Conservation (phyloP, 2,888 invertebrate species). For the Lepidochitona cinerea region DNA sequence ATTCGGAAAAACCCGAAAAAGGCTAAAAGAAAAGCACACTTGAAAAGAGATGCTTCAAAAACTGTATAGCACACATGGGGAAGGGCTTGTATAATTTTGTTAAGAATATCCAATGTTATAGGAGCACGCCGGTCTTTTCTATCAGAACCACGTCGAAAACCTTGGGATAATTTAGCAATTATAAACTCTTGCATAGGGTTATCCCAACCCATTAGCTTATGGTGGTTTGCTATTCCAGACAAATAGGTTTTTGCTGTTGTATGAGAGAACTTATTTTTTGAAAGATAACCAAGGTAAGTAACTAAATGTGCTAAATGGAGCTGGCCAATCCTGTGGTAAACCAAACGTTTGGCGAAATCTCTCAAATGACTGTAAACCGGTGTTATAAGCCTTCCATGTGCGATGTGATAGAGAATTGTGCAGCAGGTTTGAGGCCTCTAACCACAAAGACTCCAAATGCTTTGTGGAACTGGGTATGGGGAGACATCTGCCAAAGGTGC, state of each 20-base stretch:
- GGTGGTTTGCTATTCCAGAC: background rate
- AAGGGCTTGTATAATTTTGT: background rate
- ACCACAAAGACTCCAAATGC: background rate
- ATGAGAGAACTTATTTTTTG: background rate
- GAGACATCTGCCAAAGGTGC: background rate
- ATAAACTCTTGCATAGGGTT: background rate
- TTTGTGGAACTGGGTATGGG: background rate
- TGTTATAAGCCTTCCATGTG: background rate
- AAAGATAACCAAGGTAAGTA: background rate
- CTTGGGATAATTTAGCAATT: background rate
- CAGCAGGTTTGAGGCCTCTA: background rate
- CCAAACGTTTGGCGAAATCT: background rate
- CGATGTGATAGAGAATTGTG: background rate
- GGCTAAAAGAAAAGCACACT: background rate
- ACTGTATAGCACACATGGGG: background rate
- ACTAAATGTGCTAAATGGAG: background rate
- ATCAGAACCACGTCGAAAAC: background rate
- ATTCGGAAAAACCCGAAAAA: background rate
- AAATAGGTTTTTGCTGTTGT: background rate
- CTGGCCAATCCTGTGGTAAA: background rate
- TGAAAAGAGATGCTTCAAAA: background rate
- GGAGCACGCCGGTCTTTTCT: background rate
- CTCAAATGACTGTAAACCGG: background rate
- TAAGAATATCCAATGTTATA: background rate
- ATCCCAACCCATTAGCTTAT: background rate